phyloP scores from a whole-genome alignment of 2,113 vertebrate species.

The Coracopsis vasa region DNA sequence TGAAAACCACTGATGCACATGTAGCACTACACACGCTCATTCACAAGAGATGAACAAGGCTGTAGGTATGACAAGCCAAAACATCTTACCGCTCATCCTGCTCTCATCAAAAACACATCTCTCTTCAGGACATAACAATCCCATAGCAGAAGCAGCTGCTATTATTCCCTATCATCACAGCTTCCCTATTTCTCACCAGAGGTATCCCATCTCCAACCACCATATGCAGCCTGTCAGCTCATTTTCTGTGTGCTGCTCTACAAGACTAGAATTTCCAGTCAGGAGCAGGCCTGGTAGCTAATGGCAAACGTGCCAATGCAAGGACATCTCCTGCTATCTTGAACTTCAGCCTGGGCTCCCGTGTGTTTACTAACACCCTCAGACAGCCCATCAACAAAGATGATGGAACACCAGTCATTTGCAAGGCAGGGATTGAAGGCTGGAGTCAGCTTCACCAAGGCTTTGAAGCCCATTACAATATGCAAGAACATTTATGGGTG shows the following conservation, averaged over 20 bases:
- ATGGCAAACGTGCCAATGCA: not conserved
- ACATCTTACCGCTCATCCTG: not conserved
- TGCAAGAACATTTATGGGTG: not conserved
- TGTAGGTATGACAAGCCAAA: not conserved
- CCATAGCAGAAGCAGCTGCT: not conserved
- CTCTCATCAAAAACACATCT: not conserved
- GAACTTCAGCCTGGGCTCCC: not conserved
- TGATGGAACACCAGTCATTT: conserved; percentile 29
- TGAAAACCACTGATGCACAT: not conserved
- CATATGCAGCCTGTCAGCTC: not conserved
- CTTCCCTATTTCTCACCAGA: not conserved
- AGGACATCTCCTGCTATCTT: not conserved
- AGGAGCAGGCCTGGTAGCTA: not conserved
- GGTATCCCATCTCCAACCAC: not conserved
- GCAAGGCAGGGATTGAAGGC: not conserved
- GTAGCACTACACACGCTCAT: not conserved
- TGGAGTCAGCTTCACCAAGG: conserved; percentile 1
- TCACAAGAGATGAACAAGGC: not conserved
- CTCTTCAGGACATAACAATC: not conserved
- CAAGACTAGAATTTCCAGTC: not conserved
- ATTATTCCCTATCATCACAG: not conserved
- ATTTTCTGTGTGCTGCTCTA: not conserved
- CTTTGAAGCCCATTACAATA: not conserved
- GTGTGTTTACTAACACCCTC: not conserved
- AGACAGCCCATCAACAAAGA: conserved; percentile 36